A percentile compares a stretch with the other conserved stretches of the same genome.
Conservation (phyloP, 2,113 vertebrate species). For the Melanotaenia duboulayi region DNA sequence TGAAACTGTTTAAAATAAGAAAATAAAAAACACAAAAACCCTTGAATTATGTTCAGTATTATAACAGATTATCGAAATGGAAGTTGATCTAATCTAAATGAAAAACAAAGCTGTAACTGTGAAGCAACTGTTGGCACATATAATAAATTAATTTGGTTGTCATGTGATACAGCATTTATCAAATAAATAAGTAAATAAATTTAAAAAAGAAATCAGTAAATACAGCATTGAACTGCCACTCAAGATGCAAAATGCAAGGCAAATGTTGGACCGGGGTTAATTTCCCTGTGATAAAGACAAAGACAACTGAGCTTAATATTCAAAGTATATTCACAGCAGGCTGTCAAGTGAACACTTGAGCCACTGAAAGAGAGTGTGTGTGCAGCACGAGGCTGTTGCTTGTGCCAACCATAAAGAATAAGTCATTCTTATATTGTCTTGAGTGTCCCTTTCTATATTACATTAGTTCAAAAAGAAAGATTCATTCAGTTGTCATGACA, state of each 20-base stretch:
- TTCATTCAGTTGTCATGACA: too few species aligned
- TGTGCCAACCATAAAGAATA: neutral
- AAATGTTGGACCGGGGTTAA: neutral
- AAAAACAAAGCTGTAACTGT: neutral
- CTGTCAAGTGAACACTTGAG: too few species aligned
- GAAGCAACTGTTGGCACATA: too few species aligned
- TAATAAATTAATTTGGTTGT: neutral
- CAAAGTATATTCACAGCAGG: slow-evolving; percentile 17
- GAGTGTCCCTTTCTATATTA: neutral
- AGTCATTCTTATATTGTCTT: neutral
- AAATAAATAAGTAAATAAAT: too few species aligned
- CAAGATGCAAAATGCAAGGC: slow-evolving; percentile 5
- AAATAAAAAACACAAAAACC: too few species aligned
- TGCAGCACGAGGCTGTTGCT: neutral
- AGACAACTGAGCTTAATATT: neutral
- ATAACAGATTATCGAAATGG: too few species aligned
- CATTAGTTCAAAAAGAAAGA: too few species aligned
- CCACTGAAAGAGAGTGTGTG: too few species aligned
- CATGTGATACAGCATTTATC: neutral
- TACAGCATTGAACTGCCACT: neutral
- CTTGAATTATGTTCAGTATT: too few species aligned
- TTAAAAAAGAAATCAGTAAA: neutral
- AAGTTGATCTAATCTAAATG: too few species aligned
- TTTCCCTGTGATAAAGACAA: slow-evolving; percentile 10
- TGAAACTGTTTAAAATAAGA: too few species aligned